A percentile compares a stretch with the other conserved stretches of the same genome.
These are phyloP conservation scores for Andinoacara biseriatus DNA, from an alignment of 2,113 vertebrate genomes.

Conservation along the genomic window DNA sequence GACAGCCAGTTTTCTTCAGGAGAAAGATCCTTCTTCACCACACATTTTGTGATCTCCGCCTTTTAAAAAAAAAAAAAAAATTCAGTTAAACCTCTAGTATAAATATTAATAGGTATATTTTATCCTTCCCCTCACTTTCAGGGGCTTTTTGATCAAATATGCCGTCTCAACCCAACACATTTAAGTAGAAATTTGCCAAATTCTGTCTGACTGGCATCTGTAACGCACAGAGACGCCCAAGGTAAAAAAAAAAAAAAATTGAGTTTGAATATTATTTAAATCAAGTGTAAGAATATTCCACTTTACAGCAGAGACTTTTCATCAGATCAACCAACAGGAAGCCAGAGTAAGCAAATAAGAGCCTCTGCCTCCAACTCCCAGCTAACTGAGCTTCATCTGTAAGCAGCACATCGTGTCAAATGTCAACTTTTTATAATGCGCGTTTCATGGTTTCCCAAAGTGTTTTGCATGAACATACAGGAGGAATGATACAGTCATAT, in stretches of 20 bases:
- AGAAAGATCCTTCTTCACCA: slow-evolving; percentile 85
- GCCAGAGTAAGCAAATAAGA: not conserved
- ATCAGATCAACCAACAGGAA: not conserved
- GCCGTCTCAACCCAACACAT: not conserved
- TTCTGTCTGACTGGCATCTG: not conserved
- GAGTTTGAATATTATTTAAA: not conserved
- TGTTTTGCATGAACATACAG: too few species aligned
- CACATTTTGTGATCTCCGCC: slow-evolving; percentile 90
- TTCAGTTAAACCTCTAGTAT: not conserved
- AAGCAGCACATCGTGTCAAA: not conserved
- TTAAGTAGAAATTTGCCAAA: too few species aligned
- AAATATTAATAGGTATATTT: not conserved
- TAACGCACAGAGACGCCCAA: not conserved
- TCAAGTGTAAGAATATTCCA: not conserved
- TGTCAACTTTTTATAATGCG: too few species aligned
- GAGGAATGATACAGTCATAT: too few species aligned
- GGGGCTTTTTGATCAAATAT: not conserved
- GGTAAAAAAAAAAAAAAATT: not conserved
- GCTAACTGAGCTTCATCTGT: not conserved
- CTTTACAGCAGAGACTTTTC: not conserved
- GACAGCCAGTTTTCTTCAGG: slow-evolving; percentile 88
- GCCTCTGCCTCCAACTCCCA: not conserved
- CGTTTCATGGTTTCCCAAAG: too few species aligned
- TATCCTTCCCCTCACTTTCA: not conserved
- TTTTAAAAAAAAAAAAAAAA: slow-evolving; percentile 47